Evolutionary conservation across 2,888 invertebrate genomes (phyloP), one percentile per base, ranked within the genome.

Genomic region (Limnephilus lunatus): DNA sequence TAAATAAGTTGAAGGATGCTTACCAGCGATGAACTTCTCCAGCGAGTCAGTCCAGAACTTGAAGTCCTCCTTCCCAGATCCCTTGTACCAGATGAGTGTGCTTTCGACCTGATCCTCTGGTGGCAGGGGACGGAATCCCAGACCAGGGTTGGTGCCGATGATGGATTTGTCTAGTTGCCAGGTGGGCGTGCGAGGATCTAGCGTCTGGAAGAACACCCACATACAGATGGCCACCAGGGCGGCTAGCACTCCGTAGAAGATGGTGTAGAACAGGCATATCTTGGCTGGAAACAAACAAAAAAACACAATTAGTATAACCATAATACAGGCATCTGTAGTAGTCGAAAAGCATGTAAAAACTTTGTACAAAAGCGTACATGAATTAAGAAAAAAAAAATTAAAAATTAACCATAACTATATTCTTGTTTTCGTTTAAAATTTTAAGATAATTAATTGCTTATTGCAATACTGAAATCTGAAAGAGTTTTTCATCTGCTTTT

Each of bases 101-200:
- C 99, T 99, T 94, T 99, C 98, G 85, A 98, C 98, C 95, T 99
- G 98, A 81, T 97, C 97, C 91, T 97, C 96, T 85, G 98, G 97
- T 12, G 99, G 98, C 97, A 98, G 97, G 12, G 99, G 99, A 94
- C 99, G 97, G 96, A 99, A 99, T 93, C 99, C 99, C 91, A 99
- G 96, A 90, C 99, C 99, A 94, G 99, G 99, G 96, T 99, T 99
- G 94, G 98, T 98, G 94, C 99, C 99, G 94, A 99, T 99, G 94
- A 99, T 97, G 93, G 99, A 99, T 92, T 97, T 95, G 68, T 98
- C 97, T 93, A 98, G 96, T 95, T 98, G 98, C 98, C 98, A 99
- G 95, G 97, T 98, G 14, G 99, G 99, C 94, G 97, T 97, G 94
- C 98, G 97, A n/a, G 98, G 97, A 95, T 99, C 98, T 94, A 99